These are phyloP conservation scores for Gisinianus flammeolus DNA, from an alignment of 2,888 invertebrate genomes.

Conservation along the genomic window DNA sequence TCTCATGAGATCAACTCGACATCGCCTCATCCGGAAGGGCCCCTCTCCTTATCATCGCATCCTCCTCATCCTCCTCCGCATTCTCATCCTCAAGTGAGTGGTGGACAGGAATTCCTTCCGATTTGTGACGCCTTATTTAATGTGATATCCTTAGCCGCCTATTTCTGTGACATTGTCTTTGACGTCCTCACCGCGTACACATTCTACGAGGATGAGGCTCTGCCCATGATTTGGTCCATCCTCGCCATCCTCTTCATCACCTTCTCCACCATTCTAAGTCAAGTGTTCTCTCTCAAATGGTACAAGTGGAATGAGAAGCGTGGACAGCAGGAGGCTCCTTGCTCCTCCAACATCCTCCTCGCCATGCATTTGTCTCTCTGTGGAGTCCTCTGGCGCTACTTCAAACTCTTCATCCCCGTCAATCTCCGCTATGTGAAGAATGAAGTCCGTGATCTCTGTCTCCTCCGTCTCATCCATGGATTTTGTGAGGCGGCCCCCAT, in stretches of 20 bases:
- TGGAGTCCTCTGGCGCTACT: conserved; percentile 71
- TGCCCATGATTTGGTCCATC: conserved; percentile 48
- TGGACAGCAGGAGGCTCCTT: conserved; percentile 63
- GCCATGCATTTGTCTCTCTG: conserved; percentile 63
- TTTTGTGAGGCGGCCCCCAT: conserved; percentile 89
- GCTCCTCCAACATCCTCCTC: conserved; percentile 73
- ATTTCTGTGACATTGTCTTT: conserved; percentile 90
- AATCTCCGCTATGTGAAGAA: conserved; percentile 81
- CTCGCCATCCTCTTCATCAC: conserved; percentile 51
- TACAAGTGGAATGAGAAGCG: conserved; percentile 58
- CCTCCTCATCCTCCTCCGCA: neutral
- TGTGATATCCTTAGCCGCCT: conserved; percentile 85
- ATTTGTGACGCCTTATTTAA: conserved; percentile 90
- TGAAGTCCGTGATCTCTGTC: conserved; percentile 73
- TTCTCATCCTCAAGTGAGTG: neutral
- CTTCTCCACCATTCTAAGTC: conserved; percentile 59
- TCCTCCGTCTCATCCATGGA: conserved; percentile 82
- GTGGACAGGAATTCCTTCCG: conserved; percentile 76
- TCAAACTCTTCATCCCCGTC: conserved; percentile 81
- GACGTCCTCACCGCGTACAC: conserved; percentile 86
- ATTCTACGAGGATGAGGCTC: conserved; percentile 70
- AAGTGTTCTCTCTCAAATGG: conserved; percentile 61
- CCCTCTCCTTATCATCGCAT: neutral
- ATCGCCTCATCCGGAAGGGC: neutral
- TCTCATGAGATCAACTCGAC: neutral